Evolutionary conservation across 2,888 invertebrate species (phyloP), one percentile per base, ranked within the genome.

Genomic region (Eumerus sabulonum): DNA sequence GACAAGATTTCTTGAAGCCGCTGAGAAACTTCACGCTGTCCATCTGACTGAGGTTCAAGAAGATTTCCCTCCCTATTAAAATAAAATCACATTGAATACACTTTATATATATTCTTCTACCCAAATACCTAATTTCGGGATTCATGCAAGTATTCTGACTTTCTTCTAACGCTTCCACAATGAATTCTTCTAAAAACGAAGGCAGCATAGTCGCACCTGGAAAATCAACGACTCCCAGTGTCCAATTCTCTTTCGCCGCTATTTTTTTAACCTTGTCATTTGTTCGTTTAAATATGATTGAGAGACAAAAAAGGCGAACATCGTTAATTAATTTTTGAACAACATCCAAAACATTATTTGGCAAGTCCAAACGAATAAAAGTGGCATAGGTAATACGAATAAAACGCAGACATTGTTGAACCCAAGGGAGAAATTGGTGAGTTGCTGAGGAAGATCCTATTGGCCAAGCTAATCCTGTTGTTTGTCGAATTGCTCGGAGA

Each of bases 311-410:
- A 66, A 96, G 91, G 82, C 97, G 92, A 84, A 98, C 92, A 86
- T 98, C 96, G 87, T 96, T 94, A 82, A 97, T 94, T 47, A 98
- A 92, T 82, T 92, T 93, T 85, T 95, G 94, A 57, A 98, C 93
- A 73, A 96, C 93, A 83, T 95, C 95, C 62, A 97, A 90, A 3
- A 96, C 96, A 88, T 98, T 97, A 63, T 93, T 94, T 0, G 97
- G 97, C 70, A 98, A 90, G 88, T 98, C 98, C 40, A 97, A 90
- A 72, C 94, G 93, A 82, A 96, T 93, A 17, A 98, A 90, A 4
- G 93, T 92, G 42, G 94, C 93, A 85, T 96, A 96, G 51, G 96
- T 94, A 60, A 94, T 93, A 74, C 95, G 90, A 42, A 97, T 92
- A 83, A 94, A 93, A 51, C 95, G 91, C 57, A 98, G 91, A 87